phyloP scores from a whole-genome alignment of 2,888 invertebrate species.

The Hartigia nigra region DNA sequence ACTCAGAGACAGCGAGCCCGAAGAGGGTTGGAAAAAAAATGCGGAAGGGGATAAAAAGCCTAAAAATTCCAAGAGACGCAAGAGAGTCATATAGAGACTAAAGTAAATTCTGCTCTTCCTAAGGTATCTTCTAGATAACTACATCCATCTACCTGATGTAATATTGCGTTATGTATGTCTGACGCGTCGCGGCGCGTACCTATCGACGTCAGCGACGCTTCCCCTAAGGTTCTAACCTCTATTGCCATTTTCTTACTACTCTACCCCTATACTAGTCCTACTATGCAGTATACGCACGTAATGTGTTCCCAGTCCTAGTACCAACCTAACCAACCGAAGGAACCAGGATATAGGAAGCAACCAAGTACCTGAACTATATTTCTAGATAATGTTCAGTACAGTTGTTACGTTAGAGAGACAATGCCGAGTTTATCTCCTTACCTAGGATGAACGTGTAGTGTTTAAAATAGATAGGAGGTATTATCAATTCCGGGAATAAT shows the following conservation, averaged over 20 bases:
- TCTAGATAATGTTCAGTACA: background rate
- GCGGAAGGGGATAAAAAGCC: background rate
- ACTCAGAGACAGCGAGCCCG: background rate
- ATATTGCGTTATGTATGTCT: slow-evolving; percentile 18
- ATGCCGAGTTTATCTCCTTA: background rate
- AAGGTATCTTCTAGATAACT: background rate
- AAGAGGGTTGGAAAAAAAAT: background rate
- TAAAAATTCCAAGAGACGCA: background rate
- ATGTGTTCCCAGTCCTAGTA: slow-evolving; percentile 16
- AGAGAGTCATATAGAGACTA: background rate
- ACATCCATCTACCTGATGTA: slow-evolving; percentile 1
- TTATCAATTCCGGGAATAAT: background rate
- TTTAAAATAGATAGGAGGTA: background rate
- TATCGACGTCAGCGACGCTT: slow-evolving; percentile 22
- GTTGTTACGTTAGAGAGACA: background rate
- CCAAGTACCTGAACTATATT: background rate
- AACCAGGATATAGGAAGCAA: background rate
- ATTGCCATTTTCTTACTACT: background rate
- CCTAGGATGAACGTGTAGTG: background rate
- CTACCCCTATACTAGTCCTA: background rate
- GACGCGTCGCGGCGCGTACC: slow-evolving; percentile 19
- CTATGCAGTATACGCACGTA: slow-evolving; percentile 28
- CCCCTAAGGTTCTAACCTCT: slow-evolving; percentile 11
- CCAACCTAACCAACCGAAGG: background rate
- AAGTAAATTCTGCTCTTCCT: background rate